Evolutionary conservation across 2,797 vertebrate species (phyloP), one percentile per base, ranked within the genome.

Genomic region (Tarsius wallacei): DNA sequence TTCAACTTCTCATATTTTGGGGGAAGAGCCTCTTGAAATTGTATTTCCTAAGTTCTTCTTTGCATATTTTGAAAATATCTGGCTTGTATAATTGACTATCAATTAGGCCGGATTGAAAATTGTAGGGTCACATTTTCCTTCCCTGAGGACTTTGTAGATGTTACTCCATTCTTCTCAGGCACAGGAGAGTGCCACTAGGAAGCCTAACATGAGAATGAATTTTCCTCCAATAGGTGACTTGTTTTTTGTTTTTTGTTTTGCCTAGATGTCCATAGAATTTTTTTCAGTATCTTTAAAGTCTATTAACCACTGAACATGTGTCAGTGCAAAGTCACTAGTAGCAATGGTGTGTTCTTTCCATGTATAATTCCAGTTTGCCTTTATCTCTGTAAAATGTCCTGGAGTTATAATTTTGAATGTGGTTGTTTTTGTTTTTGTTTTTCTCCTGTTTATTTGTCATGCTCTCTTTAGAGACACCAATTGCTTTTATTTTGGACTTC

Each of bases 301-400:
- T 68, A 93, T 93, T 70, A 97, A 55, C 64, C 64, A 81, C 28
- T 63, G 63, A 82, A 91, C 57, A 7, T 14, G 33, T 76, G 86
- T 94, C 84, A 81, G 36, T 70, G 31, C 49, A 31, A 82, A 91
- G 42, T 36, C 92, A 10, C 64, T 47, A 81, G 77, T n/a, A 76
- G 64, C 57, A 84, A 94, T 33, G n/a, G 26, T 31, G 22, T 76
- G 6, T 70, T 94, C 53, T 94, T 92, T 77, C 51, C 82, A 47
- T 59, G 57, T 73, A 1, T 87, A 87, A 81, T 93, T 63, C 82
- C 51, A 82, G 47, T 80, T 71, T 92, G 87, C 63, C 31, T 95
- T 86, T 91, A 89, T 93, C 78, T 96, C 74, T 93, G 21, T 66
- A 96, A 95, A 93, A 90, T 92, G 76, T 51, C 78, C 78, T 57